Percentiles rank a stretch among this genome's conserved stretches.
phyloP scores from a whole-genome alignment of 2,797 vertebrate species.

The Artibeus lituratus region DNA sequence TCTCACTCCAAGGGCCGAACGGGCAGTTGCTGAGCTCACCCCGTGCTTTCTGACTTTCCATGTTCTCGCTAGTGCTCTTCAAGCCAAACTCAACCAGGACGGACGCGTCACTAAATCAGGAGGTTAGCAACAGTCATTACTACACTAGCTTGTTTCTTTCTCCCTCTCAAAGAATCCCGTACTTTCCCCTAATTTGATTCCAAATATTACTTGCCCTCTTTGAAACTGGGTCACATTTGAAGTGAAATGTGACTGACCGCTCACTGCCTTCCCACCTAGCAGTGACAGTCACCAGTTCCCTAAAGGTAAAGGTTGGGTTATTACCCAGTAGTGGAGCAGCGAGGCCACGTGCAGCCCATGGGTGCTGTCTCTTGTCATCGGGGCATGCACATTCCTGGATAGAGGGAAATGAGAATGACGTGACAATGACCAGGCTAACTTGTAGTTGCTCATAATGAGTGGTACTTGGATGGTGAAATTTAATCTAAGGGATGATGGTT shows the following conservation, averaged over 20 bases:
- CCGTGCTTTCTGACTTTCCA: background rate
- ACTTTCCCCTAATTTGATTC: constrained; percentile 49
- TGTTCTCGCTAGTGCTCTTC: background rate
- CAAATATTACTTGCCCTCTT: background rate
- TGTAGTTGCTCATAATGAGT: background rate
- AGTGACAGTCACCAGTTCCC: constrained; percentile 26
- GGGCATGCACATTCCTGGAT: background rate
- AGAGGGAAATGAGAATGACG: background rate
- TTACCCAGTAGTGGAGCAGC: background rate
- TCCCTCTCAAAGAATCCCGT: constrained; percentile 50
- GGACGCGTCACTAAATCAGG: fast-evolving
- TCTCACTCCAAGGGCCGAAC: background rate
- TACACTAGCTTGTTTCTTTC: background rate
- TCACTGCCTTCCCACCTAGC: background rate
- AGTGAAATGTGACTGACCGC: background rate
- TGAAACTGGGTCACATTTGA: background rate
- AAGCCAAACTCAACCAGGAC: background rate
- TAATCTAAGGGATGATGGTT: background rate
- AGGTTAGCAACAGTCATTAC: background rate
- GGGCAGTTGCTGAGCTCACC: background rate
- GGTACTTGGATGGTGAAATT: background rate
- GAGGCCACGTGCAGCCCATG: background rate
- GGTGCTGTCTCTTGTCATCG: background rate
- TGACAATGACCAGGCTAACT: fast-evolving
- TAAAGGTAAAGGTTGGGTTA: constrained; percentile 51